These are phyloP conservation scores for Cyanocitta stelleri DNA, from an alignment of 2,113 vertebrate genomes.

Conservation along the genomic window DNA sequence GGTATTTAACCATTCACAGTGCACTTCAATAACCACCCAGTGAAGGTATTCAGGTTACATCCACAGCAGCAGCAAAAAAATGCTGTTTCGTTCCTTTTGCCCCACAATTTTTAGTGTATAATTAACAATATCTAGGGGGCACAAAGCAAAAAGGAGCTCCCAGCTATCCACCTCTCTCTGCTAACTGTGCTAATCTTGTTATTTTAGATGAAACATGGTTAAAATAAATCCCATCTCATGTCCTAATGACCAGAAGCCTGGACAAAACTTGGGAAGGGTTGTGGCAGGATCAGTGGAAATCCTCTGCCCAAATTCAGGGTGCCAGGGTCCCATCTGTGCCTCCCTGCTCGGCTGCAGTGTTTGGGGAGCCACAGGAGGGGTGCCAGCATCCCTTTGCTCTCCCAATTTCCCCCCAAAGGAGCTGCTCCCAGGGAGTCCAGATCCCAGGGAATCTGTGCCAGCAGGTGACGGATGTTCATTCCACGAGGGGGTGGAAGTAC, in stretches of 20 bases:
- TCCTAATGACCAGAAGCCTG: neutral
- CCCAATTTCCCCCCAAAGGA: neutral
- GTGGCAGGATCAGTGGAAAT: neutral
- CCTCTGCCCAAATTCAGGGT: neutral
- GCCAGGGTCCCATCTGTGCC: neutral
- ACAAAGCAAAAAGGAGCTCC: neutral
- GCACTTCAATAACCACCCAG: neutral
- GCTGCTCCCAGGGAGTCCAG: neutral
- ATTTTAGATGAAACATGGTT: neutral
- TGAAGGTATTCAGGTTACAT: neutral
- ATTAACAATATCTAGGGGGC: neutral
- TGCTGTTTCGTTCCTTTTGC: neutral
- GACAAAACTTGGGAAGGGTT: neutral
- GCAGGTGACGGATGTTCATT: neutral
- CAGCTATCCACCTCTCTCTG: neutral
- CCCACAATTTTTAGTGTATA: neutral
- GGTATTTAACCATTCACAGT: neutral
- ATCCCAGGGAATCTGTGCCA: neutral
- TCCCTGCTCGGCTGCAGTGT: neutral
- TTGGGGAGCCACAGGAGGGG: neutral
- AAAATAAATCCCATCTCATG: neutral
- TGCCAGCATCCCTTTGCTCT: neutral
- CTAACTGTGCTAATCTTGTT: neutral
- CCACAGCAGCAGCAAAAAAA: neutral
- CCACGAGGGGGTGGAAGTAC: fast-evolving